Evolutionary conservation across 2,797 vertebrate species (phyloP).

Genomic region (Alectoris magna): DNA sequence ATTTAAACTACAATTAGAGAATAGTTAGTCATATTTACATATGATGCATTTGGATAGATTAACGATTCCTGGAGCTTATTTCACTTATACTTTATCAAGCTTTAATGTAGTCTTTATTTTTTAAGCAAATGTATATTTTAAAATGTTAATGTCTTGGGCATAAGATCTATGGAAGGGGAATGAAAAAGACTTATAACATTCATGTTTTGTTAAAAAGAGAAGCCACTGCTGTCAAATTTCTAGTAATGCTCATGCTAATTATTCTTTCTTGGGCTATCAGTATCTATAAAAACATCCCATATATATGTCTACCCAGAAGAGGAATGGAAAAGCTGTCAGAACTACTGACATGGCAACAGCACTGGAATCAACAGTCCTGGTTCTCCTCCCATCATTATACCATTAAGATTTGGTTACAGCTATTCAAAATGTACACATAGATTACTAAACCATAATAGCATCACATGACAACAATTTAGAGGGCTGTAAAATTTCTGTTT

Average conservation of each 20-base stretch:
- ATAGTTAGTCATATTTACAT: background rate
- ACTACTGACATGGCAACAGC: background rate
- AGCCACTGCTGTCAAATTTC: background rate
- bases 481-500: slow-evolving; percentile 39
- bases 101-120: background rate
- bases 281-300: slow-evolving; percentile 1
- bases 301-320: background rate
- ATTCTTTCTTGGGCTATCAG: background rate
- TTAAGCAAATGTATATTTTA: background rate
- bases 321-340: background rate
- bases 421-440: background rate
- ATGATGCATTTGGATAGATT: background rate
- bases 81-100: background rate
- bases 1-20: background rate
- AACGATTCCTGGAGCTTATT: background rate
- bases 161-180: background rate
- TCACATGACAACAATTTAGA: slow-evolving; percentile 55
- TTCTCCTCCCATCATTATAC: background rate
- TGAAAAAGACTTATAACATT: background rate
- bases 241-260: background rate
- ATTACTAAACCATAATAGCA: slow-evolving; percentile 32
- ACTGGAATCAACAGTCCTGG: background rate
- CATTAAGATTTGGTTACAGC: background rate
- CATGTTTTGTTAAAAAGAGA: slow-evolving; percentile 6
- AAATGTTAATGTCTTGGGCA: background rate